Percentiles rank a stretch among this genome's conserved stretches.
Evolutionary conservation across 1,140 invertebrate genomes (phyloP).

Genomic region (Calliphora vicina): DNA sequence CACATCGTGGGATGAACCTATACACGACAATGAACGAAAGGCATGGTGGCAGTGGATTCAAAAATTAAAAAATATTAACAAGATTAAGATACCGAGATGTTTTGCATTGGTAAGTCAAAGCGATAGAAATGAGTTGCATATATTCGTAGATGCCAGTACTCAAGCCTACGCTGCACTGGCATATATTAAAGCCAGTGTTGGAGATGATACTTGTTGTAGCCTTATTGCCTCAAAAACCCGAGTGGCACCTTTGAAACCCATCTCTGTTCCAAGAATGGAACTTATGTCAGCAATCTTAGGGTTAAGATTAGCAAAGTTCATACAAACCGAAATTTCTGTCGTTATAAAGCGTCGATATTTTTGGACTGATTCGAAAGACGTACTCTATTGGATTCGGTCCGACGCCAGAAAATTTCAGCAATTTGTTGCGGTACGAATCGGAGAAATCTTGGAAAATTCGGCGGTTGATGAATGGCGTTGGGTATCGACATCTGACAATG

Average conservation of each 20-base stretch:
- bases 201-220: background rate
- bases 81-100: background rate
- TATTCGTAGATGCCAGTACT: slow-evolving; percentile 12
- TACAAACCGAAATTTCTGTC: background rate
- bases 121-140: background rate
- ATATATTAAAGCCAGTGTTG: background rate
- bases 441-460: no score
- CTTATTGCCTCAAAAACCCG: slow-evolving; percentile 1
- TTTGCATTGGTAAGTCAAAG: background rate
- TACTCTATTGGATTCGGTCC: slow-evolving; percentile 12
- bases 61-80: background rate
- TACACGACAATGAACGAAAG: background rate
- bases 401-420: slow-evolving; percentile 22
- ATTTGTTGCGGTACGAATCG: slow-evolving; percentile 50
- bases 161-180: background rate
- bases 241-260: slow-evolving; percentile 2
- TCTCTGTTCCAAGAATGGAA: background rate
- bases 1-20: background rate
- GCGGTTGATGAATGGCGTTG: no score
- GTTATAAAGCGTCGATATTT: background rate
- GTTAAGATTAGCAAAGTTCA: background rate
- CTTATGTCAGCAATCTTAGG: background rate
- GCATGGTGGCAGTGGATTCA: background rate
- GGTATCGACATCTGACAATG: background rate
- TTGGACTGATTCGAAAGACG: slow-evolving; percentile 23